These are phyloP conservation scores for Pemphredon lugubris DNA, from an alignment of 2,888 invertebrate species.

Conservation along the genomic window DNA sequence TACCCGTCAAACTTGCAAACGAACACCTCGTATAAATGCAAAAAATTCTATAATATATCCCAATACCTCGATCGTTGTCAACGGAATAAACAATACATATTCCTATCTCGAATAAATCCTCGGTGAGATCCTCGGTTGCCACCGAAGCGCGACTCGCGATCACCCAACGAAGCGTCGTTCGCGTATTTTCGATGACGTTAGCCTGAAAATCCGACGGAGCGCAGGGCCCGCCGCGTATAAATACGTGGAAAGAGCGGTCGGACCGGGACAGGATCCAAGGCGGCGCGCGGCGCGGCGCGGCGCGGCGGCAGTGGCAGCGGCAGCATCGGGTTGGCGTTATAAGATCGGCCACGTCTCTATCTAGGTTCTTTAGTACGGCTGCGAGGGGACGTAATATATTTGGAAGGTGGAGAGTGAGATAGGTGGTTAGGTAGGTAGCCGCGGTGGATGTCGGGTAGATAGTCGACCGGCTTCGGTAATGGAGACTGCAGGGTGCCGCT, in stretches of 20 bases:
- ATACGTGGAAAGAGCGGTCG: constrained; percentile 7
- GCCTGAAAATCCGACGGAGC: neutral
- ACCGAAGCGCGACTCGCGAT: too few relatives aligned
- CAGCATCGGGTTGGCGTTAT: constrained; percentile 66
- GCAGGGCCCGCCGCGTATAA: neutral
- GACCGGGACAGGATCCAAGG: too few relatives aligned
- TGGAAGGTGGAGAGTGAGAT: constrained; percentile 70
- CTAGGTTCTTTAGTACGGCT: constrained; percentile 67
- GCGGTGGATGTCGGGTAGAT: constrained; percentile 77
- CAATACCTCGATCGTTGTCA: too few relatives aligned
- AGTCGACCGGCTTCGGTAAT: constrained; percentile 76
- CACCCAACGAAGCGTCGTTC: too few relatives aligned
- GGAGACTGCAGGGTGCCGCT: constrained; percentile 80
- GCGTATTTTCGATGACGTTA: neutral
- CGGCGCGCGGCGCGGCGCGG: too few relatives aligned
- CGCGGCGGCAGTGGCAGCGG: constrained; percentile 36
- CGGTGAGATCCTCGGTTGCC: too few relatives aligned
- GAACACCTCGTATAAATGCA: too few relatives aligned
- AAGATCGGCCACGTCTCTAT: constrained; percentile 77
- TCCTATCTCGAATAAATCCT: too few relatives aligned
- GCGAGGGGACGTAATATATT: constrained; percentile 74
- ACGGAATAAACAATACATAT: too few relatives aligned
- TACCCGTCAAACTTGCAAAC: too few relatives aligned
- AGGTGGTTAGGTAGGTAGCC: constrained; percentile 72
- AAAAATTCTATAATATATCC: too few relatives aligned